A percentile compares a stretch with the other conserved stretches of the same genome.
phyloP scores from a whole-genome alignment of 64 coral and sea anemone genomes.

The Acropora tenuis region DNA sequence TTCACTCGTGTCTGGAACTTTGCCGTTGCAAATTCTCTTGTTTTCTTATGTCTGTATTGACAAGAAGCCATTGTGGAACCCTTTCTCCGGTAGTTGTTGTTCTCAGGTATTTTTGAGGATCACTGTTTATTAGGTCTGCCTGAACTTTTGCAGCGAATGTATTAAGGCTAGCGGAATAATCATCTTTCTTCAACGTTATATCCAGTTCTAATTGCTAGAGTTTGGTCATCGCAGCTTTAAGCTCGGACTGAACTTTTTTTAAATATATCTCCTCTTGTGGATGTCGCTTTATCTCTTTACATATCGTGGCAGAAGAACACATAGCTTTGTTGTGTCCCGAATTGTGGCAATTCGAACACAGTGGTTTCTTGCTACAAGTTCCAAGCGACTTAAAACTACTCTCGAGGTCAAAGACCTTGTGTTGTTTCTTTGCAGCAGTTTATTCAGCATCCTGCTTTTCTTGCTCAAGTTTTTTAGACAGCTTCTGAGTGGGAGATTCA shows the following conservation, averaged over 20 bases:
- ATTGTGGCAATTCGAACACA: slow-evolving; percentile 49
- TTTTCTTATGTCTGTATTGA: slow-evolving; percentile 53
- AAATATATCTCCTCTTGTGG: too few species aligned
- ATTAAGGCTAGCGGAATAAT: slow-evolving; percentile 4
- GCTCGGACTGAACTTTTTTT: too few species aligned
- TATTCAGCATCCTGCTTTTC: not conserved
- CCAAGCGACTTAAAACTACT: not conserved
- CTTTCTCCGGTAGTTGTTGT: slow-evolving; percentile 22
- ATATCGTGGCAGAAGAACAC: slow-evolving; percentile 44
- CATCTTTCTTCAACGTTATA: slow-evolving; percentile 29
- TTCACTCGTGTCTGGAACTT: slow-evolving; percentile 6
- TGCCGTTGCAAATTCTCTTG: slow-evolving; percentile 50
- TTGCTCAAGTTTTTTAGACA: too few species aligned
- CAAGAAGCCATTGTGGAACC: slow-evolving; percentile 54
- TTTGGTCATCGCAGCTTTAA: not conserved
- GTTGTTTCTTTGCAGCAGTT: slow-evolving; percentile 41
- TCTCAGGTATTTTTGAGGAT: slow-evolving; percentile 54
- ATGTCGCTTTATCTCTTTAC: too few species aligned
- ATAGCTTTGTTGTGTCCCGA: too few species aligned
- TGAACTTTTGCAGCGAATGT: slow-evolving; percentile 55
- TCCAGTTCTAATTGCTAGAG: slow-evolving; percentile 47
- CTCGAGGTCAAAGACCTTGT: slow-evolving; percentile 51
- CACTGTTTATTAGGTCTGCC: slow-evolving; percentile 34
- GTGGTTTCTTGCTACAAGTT: not conserved
- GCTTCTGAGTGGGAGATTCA: too few species aligned